These are phyloP conservation scores for Platichthys stellatus DNA, from an alignment of 2,113 vertebrate species.

Conservation along the genomic window DNA sequence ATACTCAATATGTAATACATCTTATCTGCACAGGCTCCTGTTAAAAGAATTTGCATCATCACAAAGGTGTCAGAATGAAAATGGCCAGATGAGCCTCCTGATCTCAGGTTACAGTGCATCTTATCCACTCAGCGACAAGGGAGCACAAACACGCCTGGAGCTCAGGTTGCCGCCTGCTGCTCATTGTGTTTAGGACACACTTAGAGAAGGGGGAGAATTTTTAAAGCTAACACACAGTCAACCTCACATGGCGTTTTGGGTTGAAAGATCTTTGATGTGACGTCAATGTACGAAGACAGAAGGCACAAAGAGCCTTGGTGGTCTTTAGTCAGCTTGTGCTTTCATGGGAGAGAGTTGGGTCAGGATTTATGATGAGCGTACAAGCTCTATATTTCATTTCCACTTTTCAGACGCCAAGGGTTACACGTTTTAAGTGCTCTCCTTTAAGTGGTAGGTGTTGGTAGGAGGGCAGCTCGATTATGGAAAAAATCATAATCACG, in stretches of 20 bases:
- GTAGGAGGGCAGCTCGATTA: too few species aligned
- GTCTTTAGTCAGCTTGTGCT: constrained; percentile 13
- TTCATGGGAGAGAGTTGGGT: background rate
- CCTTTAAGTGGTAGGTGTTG: background rate
- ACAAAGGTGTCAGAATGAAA: background rate
- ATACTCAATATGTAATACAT: background rate
- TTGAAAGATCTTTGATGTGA: constrained; percentile 1
- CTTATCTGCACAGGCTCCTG: background rate
- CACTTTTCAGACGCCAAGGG: background rate
- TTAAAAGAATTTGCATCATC: background rate
- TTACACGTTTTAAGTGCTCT: background rate
- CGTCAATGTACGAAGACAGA: constrained; percentile 2
- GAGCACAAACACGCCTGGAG: constrained; percentile 19
- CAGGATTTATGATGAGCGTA: background rate
- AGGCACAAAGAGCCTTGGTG: background rate
- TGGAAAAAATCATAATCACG: too few species aligned
- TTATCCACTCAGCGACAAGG: constrained; percentile 23
- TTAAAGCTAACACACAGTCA: constrained; percentile 51
- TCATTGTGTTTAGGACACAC: constrained; percentile 24
- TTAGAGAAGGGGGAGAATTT: constrained; percentile 32
- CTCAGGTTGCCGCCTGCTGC: constrained; percentile 42
- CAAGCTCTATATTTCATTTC: background rate
- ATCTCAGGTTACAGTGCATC: constrained; percentile 46
- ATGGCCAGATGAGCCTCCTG: constrained; percentile 29
- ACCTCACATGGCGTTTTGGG: background rate